Conservation (phyloP, 2,113 vertebrate genomes). For the Charina bottae region DNA sequence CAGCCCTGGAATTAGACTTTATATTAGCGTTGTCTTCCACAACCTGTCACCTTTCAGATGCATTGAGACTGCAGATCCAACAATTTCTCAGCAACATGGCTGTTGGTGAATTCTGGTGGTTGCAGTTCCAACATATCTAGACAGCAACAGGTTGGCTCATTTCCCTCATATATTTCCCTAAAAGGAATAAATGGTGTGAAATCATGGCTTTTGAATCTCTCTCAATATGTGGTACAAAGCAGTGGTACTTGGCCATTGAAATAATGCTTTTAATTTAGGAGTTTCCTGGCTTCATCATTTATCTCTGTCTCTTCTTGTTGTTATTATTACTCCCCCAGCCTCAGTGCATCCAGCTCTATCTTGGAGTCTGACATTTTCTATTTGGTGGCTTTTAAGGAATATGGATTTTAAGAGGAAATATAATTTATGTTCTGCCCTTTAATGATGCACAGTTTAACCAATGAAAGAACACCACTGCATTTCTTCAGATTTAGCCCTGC, state of each 20-base stretch:
- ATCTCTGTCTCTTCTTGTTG: constrained; percentile 2
- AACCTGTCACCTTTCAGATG: neutral
- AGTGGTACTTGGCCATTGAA: constrained; percentile 57
- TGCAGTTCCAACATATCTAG: constrained; percentile 53
- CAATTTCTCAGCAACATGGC: neutral
- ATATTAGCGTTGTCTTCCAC: neutral
- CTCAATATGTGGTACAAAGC: constrained; percentile 58
- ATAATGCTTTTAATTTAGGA: constrained; percentile 67
- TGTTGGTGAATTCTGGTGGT: constrained; percentile 30
- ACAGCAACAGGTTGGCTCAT: constrained; percentile 57
- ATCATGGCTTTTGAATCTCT: constrained; percentile 65
- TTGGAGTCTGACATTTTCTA: constrained; percentile 31
- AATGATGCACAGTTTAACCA: constrained; percentile 69
- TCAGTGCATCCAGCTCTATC: constrained; percentile 54
- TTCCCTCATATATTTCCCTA: constrained; percentile 70
- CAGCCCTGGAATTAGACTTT: neutral
- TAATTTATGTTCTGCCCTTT: constrained; percentile 71
- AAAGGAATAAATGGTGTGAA: constrained; percentile 36
- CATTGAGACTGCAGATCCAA: neutral
- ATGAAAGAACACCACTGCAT: constrained; percentile 66
- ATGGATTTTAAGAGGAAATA: constrained; percentile 71
- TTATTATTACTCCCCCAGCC: constrained; percentile 44
- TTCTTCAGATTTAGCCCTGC: constrained; percentile 69
- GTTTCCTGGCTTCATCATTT: constrained; percentile 38
- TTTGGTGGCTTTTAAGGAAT: constrained; percentile 51